Conservation (phyloP, 1,140 invertebrate genomes). For the Macrobrachium rosenbergii region DNA sequence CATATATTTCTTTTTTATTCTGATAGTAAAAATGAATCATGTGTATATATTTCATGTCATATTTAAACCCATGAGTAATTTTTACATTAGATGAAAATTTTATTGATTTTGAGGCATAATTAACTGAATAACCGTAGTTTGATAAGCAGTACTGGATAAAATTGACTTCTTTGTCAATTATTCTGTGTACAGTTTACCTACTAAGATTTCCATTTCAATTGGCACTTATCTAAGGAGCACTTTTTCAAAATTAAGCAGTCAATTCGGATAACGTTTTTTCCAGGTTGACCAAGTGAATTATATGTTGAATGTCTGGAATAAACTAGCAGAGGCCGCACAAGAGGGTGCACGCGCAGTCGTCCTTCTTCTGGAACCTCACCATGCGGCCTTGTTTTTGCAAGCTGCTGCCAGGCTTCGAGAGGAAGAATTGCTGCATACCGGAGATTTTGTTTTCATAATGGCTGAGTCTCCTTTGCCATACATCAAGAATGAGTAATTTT, state of each 20-base stretch:
- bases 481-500: conserved; percentile 65
- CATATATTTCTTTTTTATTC: background rate
- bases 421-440: conserved; percentile 57
- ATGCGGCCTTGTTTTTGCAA: conserved; percentile 57
- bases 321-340: conserved; percentile 48
- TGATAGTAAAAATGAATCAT: too few relatives aligned
- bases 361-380: conserved; percentile 65
- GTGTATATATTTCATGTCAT: too few relatives aligned
- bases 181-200: too few relatives aligned
- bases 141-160: background rate
- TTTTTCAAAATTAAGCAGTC: background rate
- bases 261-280: background rate
- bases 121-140: too few relatives aligned
- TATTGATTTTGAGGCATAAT: too few relatives aligned
- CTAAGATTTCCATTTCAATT: background rate
- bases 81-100: too few relatives aligned
- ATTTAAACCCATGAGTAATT: too few relatives aligned
- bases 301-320: conserved; percentile 62
- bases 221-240: background rate
- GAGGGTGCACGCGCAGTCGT: conserved; percentile 65
- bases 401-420: conserved; percentile 64
- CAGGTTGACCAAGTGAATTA: conserved; percentile 48
- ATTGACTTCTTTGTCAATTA: background rate
- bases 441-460: conserved; percentile 66
- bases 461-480: conserved; percentile 63